These are phyloP conservation scores for Lydus trimaculatus DNA, from an alignment of 2,888 invertebrate species.

Conservation along the genomic window DNA sequence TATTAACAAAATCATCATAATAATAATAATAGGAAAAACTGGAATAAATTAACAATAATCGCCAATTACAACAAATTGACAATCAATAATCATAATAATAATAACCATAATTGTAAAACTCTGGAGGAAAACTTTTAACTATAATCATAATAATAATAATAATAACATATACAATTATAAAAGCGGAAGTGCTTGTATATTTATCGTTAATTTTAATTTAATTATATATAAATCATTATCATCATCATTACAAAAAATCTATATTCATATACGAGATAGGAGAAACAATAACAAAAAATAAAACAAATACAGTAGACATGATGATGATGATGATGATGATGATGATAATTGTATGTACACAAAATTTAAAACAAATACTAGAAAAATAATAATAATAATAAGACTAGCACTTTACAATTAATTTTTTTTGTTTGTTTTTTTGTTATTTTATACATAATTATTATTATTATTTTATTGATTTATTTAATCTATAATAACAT, in stretches of 20 bases:
- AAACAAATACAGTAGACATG: neutral
- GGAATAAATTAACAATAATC: constrained; percentile 11
- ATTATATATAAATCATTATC: neutral
- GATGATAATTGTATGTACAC: neutral
- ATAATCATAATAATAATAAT: neutral
- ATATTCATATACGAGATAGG: neutral
- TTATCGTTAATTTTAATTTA: neutral
- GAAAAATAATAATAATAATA: neutral
- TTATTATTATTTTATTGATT: neutral
- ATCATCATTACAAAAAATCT: neutral
- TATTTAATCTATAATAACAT: constrained; percentile 91
- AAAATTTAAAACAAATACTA: neutral
- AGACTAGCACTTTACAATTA: neutral
- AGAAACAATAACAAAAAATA: neutral
- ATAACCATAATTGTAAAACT: neutral
- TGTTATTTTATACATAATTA: neutral
- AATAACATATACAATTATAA: neutral
- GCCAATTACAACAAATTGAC: neutral
- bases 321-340: no score
- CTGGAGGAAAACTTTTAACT: neutral
- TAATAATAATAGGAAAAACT: neutral
- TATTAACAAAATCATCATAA: neutral
- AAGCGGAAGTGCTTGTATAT: neutral
- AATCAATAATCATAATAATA: constrained; percentile 8
- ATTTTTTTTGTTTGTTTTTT: neutral